phyloP scores from a whole-genome alignment of 2,113 vertebrate genomes.

The Choloepus hoffmanni region DNA sequence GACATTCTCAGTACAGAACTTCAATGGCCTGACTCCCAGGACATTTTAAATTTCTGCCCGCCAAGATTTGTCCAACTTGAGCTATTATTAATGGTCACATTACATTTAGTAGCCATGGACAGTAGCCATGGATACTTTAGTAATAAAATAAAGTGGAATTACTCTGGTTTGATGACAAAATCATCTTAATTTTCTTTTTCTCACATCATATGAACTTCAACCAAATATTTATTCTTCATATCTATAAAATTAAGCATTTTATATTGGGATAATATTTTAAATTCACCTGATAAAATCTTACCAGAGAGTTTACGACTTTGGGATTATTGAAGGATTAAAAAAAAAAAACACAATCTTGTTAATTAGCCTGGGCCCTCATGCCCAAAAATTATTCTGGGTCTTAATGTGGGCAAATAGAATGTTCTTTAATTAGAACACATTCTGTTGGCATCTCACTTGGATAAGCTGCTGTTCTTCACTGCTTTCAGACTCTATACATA shows the following conservation, averaged over 20 bases:
- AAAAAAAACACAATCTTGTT: neutral
- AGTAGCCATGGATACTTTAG: accelerated
- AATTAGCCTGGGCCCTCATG: neutral
- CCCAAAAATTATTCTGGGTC: neutral
- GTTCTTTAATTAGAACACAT: neutral
- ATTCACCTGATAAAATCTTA: conserved; percentile 50
- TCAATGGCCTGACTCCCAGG: neutral
- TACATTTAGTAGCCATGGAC: neutral
- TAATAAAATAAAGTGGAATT: conserved; percentile 56
- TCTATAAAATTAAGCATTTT: conserved; percentile 20
- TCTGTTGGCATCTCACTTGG: neutral
- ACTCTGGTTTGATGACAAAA: conserved; percentile 57
- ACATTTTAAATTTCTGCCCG: conserved; percentile 42
- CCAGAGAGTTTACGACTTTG: conserved; percentile 55
- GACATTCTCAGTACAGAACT: neutral
- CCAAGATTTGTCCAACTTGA: neutral
- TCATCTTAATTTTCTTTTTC: conserved; percentile 68
- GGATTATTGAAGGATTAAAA: conserved; percentile 40
- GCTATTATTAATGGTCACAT: neutral
- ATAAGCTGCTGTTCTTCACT: neutral
- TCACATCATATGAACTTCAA: conserved; percentile 58
- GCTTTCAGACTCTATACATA: neutral
- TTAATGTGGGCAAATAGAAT: neutral
- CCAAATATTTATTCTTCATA: conserved; percentile 57
- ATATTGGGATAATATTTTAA: conserved; percentile 59